Percentiles rank a stretch among this genome's conserved stretches.
These are phyloP conservation scores for Himalopsyche anomala DNA, from an alignment of 2,888 invertebrate species.

Conservation along the genomic window DNA sequence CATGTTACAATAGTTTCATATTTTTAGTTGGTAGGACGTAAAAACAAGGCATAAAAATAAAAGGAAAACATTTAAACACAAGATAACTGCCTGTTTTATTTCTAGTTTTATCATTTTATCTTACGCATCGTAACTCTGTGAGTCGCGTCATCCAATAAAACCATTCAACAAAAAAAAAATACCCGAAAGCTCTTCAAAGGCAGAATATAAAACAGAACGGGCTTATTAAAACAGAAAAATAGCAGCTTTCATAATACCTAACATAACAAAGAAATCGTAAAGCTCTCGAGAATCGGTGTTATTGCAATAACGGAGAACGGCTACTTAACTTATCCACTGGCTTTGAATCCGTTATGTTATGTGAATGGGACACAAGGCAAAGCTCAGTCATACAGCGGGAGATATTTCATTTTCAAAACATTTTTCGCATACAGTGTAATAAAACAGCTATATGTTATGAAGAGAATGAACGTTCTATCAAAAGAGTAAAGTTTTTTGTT, in stretches of 20 bases:
- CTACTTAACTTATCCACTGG: slow-evolving; percentile 16
- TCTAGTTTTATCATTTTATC: not conserved
- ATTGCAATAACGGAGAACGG: slow-evolving; percentile 20
- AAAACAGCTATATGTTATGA: too few relatives aligned
- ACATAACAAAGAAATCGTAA: slow-evolving; percentile 8
- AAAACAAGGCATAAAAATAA: too few relatives aligned
- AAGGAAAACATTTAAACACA: too few relatives aligned
- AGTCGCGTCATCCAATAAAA: slow-evolving; percentile 2
- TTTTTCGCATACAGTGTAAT: not conserved
- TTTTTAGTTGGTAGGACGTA: too few relatives aligned
- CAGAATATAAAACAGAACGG: not conserved
- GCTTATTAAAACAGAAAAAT: slow-evolving; percentile 15
- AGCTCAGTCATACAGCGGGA: not conserved
- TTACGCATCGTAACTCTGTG: not conserved
- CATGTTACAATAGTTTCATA: too few relatives aligned
- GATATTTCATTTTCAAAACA: not conserved
- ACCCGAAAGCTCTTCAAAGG: not conserved
- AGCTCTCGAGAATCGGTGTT: slow-evolving; percentile 25
- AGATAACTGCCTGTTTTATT: not conserved
- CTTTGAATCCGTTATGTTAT: slow-evolving; percentile 7
- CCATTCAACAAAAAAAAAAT: not conserved
- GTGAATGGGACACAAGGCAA: not conserved
- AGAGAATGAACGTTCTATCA: too few relatives aligned
- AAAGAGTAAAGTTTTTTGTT: too few relatives aligned
- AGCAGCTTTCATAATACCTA: not conserved